Evolutionary conservation across 2,113 vertebrate species (phyloP), one percentile per base, ranked within the genome.

Genomic region (Vombatus ursinus): DNA sequence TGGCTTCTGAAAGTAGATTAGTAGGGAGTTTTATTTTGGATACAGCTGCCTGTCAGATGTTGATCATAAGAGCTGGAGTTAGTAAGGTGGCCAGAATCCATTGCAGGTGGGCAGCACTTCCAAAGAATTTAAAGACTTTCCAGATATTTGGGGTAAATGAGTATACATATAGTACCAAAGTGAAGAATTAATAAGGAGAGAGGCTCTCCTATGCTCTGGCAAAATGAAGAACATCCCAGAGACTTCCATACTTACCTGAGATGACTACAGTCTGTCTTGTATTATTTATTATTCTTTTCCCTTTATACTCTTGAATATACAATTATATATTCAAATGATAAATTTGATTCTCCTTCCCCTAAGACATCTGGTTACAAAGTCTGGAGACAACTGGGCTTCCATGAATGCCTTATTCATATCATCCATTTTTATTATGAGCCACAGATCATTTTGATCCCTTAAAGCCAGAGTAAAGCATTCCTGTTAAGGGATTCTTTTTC

Each of bases 81-180:
- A 50, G 91, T 5, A 0, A 12, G 1, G 50, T 93, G 52, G 57
- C 0, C 54, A 57, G 51, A 97, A 94, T 95, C 61, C 0, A 93
- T 94, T 97, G 96, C 47, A 97, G 3, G 5, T 19, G 28, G 90
- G 5, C 50, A 93, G 24, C 0, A 91, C 96, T 96, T 23, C 12
- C 1, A 93, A 61, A n/a, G 23, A 48, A 44, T 53, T 25, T 53
- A 91, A 0, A 93, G 94, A 92, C 0, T 8, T 2, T 90, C 0
- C 0, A 24, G 50, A 0, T 94, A 2, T 25, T 84, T 84, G 68
- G 37, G 9, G 57, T 10, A 0, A 12, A 51, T 50, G 52, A 49
- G 49, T 50, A 50, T 25, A 12, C 25, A 49, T 25, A 25, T 1
- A 14, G 10, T 23, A 93, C 51, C 2, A 52, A 51, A 92, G 23